Percentiles rank a stretch among this genome's conserved stretches.
Evolutionary conservation across 2,888 invertebrate species (phyloP).

Genomic region (Diarsia mendica): DNA sequence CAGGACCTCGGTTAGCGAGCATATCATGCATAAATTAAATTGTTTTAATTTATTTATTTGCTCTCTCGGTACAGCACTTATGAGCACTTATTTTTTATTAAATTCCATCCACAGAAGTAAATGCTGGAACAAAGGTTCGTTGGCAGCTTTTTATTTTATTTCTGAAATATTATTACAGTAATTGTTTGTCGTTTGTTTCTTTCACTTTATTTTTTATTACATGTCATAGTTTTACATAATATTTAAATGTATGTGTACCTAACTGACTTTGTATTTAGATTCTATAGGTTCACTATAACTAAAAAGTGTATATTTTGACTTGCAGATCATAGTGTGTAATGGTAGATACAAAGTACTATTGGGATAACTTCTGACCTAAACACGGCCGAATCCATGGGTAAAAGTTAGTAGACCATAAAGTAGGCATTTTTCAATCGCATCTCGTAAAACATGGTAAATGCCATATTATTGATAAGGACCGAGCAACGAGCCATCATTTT

Average conservation of each 20-base stretch:
- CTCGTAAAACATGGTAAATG: conserved; percentile 28
- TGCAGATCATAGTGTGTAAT: background rate
- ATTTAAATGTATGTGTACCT: no score
- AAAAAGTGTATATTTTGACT: background rate
- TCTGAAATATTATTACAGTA: conserved; percentile 26
- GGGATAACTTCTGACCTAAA: background rate
- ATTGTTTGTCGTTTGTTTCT: conserved; percentile 9
- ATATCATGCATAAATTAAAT: conserved; percentile 53
- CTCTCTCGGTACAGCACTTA: conserved; percentile 30
- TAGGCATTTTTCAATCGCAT: conserved; percentile 17
- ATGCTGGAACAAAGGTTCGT: conserved; percentile 21
- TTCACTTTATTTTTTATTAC: background rate
- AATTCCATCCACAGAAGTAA: conserved; percentile 16
- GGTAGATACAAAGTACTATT: background rate
- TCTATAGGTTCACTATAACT: background rate
- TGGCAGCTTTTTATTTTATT: conserved; percentile 18
- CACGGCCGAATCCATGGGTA: background rate
- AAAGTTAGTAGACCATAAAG: background rate
- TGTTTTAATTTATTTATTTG: conserved; percentile 53
- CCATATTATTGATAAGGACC: conserved; percentile 31
- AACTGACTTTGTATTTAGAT: background rate
- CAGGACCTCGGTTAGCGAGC: conserved; percentile 8
- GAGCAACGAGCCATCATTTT: conserved; percentile 23
- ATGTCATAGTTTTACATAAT: background rate
- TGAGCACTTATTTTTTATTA: conserved; percentile 41